phyloP scores from a whole-genome alignment of 30 jellyfish, hydroid and myxozoan species.

The Haliclystus octoradiatus region DNA sequence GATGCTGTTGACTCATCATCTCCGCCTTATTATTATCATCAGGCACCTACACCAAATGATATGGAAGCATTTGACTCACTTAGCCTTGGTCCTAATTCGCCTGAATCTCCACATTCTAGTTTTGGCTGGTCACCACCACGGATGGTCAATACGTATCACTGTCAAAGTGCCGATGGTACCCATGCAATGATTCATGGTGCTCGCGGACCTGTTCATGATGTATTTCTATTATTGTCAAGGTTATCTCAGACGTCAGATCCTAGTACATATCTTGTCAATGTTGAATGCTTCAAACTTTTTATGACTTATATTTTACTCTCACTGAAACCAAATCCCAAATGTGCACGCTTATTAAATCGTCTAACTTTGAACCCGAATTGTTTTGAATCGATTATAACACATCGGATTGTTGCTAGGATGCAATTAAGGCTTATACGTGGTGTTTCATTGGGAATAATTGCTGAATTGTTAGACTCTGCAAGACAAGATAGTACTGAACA shows the following conservation, averaged over 20 bases:
- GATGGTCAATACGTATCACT: too few species aligned
- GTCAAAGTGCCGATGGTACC: conserved; percentile 55
- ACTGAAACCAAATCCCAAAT: conserved; percentile 28
- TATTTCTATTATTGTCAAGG: conserved; percentile 45
- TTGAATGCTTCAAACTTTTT: conserved; percentile 37
- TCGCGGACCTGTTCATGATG: conserved; percentile 84
- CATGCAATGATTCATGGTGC: conserved; percentile 64
- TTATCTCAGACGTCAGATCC: conserved; percentile 73
- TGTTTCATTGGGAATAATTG: conserved; percentile 26
- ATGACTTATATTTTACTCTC: conserved; percentile 27
- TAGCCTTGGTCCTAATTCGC: too few species aligned
- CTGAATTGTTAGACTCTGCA: conserved; percentile 8
- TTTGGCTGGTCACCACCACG: too few species aligned
- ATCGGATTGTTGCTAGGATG: conserved; percentile 35
- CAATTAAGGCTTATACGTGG: conserved; percentile 46
- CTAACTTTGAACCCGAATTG: conserved; percentile 47
- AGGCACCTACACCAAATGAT: too few species aligned
- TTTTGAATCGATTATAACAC: conserved; percentile 48
- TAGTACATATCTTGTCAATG: conserved; percentile 41
- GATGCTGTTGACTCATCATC: too few species aligned
- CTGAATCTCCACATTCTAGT: too few species aligned
- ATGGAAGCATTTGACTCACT: too few species aligned
- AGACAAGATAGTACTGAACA: background rate
- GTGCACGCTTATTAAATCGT: conserved; percentile 53
- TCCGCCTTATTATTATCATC: too few species aligned